phyloP scores from a whole-genome alignment of 2,797 vertebrate species.

The Graptemys geographica region DNA sequence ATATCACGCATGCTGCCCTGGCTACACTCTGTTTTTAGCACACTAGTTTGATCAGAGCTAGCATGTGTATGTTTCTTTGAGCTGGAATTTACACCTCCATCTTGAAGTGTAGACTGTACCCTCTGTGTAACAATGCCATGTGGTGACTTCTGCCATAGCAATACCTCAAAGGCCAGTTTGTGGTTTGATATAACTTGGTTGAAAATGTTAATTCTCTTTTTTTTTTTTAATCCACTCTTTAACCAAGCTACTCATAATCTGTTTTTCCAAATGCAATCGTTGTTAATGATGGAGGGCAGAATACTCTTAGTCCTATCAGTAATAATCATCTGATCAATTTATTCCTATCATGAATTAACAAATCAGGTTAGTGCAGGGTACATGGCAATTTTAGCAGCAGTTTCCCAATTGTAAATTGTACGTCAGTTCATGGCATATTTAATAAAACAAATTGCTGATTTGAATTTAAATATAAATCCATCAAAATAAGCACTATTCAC shows the following conservation, averaged over 20 bases:
- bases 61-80: not conserved
- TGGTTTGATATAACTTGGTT: not conserved
- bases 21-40: not conserved
- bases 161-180: not conserved
- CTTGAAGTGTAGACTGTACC: not conserved
- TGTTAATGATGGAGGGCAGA: not conserved
- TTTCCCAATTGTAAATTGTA: not conserved
- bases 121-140: not conserved
- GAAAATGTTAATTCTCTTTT: not conserved
- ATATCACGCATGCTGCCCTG: not conserved
- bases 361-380: slow-evolving; percentile 11
- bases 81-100: not conserved
- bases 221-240: not conserved
- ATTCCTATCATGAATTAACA: not conserved
- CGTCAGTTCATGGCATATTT: not conserved
- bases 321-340: not conserved
- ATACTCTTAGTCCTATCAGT: not conserved
- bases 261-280: not conserved
- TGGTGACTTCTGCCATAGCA: not conserved
- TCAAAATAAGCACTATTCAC: slow-evolving; percentile 37
- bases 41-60: not conserved
- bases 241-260: slow-evolving; percentile 6
- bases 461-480: slow-evolving; percentile 37
- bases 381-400: not conserved
- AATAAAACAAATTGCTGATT: slow-evolving; percentile 2